phyloP scores from a whole-genome alignment of 2,113 vertebrate species.

The Dendrocopos noguchii region DNA sequence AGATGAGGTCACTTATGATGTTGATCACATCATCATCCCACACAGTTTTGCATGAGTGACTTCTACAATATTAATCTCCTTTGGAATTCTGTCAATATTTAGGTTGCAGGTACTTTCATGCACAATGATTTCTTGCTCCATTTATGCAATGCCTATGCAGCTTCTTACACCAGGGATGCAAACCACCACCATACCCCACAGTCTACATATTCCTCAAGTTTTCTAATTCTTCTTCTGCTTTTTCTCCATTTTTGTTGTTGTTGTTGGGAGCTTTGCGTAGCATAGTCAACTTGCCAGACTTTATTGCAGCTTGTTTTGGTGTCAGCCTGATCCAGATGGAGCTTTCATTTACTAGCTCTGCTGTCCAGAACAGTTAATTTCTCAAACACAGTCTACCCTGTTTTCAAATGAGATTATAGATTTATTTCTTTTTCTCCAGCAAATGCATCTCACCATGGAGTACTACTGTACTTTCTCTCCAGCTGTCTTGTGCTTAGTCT shows the following conservation, averaged over 20 bases:
- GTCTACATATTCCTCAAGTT: background rate
- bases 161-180: background rate
- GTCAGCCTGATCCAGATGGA: slow-evolving; percentile 32
- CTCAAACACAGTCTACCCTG: background rate
- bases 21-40: slow-evolving; percentile 27
- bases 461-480: background rate
- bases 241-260: background rate
- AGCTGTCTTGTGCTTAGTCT: background rate
- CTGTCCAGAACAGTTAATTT: slow-evolving; percentile 19
- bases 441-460: background rate
- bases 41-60: background rate
- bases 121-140: background rate
- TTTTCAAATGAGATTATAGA: background rate
- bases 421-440: background rate
- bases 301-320: slow-evolving; percentile 17
- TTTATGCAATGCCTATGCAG: background rate
- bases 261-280: background rate
- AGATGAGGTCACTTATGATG: background rate
- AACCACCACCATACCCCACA: background rate
- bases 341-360: background rate
- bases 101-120: background rate
- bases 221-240: background rate
- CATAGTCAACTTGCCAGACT: slow-evolving; percentile 6
- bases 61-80: slow-evolving; percentile 1
- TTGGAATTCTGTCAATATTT: background rate